These are phyloP conservation scores for Malurus leucopterus DNA, from an alignment of 2,797 vertebrate species.

Conservation along the genomic window DNA sequence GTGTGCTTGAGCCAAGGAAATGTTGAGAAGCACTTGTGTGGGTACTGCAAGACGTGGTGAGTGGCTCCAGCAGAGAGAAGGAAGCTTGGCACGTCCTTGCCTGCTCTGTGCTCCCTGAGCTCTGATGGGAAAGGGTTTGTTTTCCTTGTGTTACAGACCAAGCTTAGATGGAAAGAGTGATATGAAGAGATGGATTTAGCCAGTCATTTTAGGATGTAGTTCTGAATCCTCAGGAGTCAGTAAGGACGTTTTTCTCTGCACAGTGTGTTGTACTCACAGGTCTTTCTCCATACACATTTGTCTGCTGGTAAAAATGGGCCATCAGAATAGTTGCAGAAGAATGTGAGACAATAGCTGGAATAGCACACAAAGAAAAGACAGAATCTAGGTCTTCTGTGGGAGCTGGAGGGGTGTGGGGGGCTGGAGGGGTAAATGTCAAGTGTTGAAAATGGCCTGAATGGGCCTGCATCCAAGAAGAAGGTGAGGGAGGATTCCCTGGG, in stretches of 20 bases:
- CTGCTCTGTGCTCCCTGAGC: not conserved
- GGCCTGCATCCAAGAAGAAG: not conserved
- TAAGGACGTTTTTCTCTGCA: not conserved
- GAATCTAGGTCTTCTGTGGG: not conserved
- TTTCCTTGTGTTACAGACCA: not conserved
- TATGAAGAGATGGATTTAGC: not conserved
- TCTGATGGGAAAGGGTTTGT: not conserved
- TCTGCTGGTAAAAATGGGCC: not conserved
- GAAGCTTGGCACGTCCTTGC: not conserved
- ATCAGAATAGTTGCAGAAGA: not conserved
- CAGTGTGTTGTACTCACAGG: not conserved
- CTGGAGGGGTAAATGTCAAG: not conserved
- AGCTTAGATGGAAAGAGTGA: accelerated
- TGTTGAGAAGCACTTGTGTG: not conserved
- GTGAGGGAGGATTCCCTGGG: not conserved
- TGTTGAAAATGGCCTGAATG: not conserved
- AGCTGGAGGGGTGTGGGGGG: no score
- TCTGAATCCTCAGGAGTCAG: not conserved
- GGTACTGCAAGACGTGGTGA: not conserved
- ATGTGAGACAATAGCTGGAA: not conserved
- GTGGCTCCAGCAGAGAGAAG: not conserved
- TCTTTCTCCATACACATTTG: not conserved
- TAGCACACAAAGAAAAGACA: not conserved
- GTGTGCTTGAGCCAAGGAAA: not conserved
- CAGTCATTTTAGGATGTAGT: not conserved